Conservation (phyloP, 2,113 vertebrate genomes). For the Dicrurus megarhynchus region DNA sequence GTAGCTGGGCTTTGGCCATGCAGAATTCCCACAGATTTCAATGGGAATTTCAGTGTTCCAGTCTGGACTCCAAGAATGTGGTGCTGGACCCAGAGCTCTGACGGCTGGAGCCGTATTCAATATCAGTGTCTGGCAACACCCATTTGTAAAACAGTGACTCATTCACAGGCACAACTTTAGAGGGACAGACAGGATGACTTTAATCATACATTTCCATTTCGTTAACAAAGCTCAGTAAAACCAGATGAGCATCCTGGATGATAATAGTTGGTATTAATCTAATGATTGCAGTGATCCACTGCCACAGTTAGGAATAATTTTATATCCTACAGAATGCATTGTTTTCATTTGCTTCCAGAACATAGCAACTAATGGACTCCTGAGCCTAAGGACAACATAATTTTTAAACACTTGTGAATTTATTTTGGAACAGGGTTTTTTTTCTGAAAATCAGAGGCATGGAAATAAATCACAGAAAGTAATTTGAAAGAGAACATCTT, state of each 20-base stretch:
- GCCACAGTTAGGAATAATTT: neutral
- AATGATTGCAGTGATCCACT: constrained; percentile 9
- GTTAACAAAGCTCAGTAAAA: constrained; percentile 58
- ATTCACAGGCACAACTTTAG: constrained; percentile 49
- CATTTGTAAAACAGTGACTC: constrained; percentile 65
- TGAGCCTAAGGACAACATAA: constrained; percentile 24
- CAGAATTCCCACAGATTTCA: constrained; percentile 62
- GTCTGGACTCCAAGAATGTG: constrained; percentile 32
- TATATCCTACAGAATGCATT: constrained; percentile 18
- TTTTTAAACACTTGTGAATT: neutral
- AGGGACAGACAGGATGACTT: constrained; percentile 60
- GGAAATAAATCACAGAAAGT: neutral
- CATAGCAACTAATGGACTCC: neutral
- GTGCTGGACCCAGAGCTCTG: constrained; percentile 23
- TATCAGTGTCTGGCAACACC: constrained; percentile 49
- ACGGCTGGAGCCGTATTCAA: constrained; percentile 59
- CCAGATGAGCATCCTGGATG: constrained; percentile 45
- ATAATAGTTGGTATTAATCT: constrained; percentile 57
- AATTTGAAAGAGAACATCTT: neutral
- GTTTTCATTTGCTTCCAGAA: constrained; percentile 23
- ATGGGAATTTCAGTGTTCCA: constrained; percentile 47
- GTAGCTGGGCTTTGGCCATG: constrained; percentile 16
- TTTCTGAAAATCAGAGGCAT: neutral
- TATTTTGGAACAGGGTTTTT: neutral
- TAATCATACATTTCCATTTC: constrained; percentile 65